Conservation (phyloP, 2,797 vertebrate species). For the Rousettus madagascariensis region DNA sequence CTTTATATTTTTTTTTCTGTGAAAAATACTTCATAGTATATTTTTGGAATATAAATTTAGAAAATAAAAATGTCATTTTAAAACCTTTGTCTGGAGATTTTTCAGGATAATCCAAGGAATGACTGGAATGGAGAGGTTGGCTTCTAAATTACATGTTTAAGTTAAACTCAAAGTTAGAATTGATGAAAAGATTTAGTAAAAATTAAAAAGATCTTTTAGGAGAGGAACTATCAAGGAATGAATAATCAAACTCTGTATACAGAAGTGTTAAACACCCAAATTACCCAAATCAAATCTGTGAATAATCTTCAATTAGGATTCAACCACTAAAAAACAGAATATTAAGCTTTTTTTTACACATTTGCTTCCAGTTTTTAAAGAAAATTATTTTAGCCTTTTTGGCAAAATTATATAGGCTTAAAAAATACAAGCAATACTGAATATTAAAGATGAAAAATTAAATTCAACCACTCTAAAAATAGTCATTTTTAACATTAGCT, state of each 20-base stretch:
- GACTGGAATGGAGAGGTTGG: not conserved
- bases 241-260: not conserved
- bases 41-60: not conserved
- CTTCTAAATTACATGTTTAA: not conserved
- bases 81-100: not conserved
- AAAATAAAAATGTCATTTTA: not conserved
- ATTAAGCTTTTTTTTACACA: not conserved
- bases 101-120: not conserved
- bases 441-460: not conserved
- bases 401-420: not conserved
- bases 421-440: not conserved
- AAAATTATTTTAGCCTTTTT: not conserved
- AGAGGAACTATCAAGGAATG: not conserved
- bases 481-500: not conserved
- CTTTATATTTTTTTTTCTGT: not conserved
- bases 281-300: not conserved
- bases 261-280: not conserved
- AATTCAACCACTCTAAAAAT: not conserved
- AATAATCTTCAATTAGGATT: not conserved
- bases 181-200: not conserved
- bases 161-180: not conserved
- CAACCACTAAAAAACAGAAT: not conserved
- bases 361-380: not conserved
- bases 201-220: not conserved
- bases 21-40: not conserved